Conservation (phyloP, 1,140 invertebrate species). For the Bombus balteatus region DNA sequence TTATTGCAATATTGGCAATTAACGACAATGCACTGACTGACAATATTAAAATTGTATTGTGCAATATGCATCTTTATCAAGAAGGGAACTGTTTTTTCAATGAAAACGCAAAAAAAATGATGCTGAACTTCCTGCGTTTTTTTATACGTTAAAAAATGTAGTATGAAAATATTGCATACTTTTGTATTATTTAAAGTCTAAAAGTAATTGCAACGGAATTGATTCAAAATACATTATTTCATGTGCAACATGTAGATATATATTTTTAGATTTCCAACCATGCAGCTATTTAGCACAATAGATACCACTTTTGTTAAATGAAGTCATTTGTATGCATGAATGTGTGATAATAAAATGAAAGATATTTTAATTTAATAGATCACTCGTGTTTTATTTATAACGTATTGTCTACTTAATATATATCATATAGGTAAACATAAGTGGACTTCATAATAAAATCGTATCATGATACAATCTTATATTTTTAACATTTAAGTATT, state of each 20-base stretch:
- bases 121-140: conserved; percentile 21
- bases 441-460: conserved; percentile 31
- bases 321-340: conserved; percentile 71
- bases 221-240: conserved; percentile 45
- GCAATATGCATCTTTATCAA: conserved; percentile 37
- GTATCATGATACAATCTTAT: conserved; percentile 52
- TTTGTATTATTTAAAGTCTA: conserved; percentile 59
- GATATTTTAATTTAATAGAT: conserved; percentile 75
- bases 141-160: conserved; percentile 38
- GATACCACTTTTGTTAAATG: conserved; percentile 59
- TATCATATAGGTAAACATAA: conserved; percentile 40
- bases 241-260: conserved; percentile 52
- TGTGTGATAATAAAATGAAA: conserved; percentile 72
- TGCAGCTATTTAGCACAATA: conserved; percentile 38
- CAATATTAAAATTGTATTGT: conserved; percentile 34
- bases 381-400: conserved; percentile 44
- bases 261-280: conserved; percentile 43
- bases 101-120: conserved; percentile 11
- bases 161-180: conserved; percentile 45
- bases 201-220: conserved; percentile 51
- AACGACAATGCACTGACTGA: conserved; percentile 59
- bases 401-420: conserved; percentile 8
- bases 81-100: conserved; percentile 5
- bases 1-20: conserved; percentile 84
- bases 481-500: conserved; percentile 36